phyloP scores from a whole-genome alignment of 2,888 invertebrate genomes.

The Cancer borealis region DNA sequence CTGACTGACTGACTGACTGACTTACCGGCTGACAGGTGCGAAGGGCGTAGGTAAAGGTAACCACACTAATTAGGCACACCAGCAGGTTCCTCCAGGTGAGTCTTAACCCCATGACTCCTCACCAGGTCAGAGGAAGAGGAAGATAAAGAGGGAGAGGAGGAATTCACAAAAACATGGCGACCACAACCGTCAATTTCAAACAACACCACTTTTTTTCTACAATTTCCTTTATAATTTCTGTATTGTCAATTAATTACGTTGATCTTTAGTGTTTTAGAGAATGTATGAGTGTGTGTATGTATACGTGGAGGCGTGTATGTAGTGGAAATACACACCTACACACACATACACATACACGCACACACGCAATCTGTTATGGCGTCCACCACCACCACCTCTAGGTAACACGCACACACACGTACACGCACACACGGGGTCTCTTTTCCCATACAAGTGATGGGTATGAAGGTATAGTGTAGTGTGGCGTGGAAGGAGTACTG shows the following conservation, averaged over 20 bases:
- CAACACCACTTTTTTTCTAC: not conserved
- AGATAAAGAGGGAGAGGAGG: not conserved
- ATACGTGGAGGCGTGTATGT: not conserved
- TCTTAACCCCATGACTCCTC: not conserved
- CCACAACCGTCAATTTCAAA: not conserved
- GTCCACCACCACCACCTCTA: not conserved
- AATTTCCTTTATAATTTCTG: not conserved
- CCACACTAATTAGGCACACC: not conserved
- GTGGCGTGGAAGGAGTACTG: not conserved
- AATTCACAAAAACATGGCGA: not conserved
- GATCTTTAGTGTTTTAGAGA: not conserved
- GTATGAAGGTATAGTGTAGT: not conserved
- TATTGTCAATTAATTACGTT: not conserved
- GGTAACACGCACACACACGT: not conserved
- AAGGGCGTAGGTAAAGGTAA: not conserved
- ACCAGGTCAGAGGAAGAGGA: not conserved
- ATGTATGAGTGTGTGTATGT: not conserved
- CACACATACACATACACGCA: not conserved
- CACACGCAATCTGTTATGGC: not conserved
- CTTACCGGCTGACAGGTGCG: conserved; percentile 16
- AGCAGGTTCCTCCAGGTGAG: not conserved
- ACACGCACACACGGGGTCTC: not conserved
- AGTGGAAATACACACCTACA: not conserved
- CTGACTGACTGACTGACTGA: not conserved
- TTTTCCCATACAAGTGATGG: not conserved